A percentile compares a stretch with the other conserved stretches of the same genome.
These are phyloP conservation scores for Pterostichus niger DNA, from an alignment of 2,888 invertebrate genomes.

Conservation along the genomic window DNA sequence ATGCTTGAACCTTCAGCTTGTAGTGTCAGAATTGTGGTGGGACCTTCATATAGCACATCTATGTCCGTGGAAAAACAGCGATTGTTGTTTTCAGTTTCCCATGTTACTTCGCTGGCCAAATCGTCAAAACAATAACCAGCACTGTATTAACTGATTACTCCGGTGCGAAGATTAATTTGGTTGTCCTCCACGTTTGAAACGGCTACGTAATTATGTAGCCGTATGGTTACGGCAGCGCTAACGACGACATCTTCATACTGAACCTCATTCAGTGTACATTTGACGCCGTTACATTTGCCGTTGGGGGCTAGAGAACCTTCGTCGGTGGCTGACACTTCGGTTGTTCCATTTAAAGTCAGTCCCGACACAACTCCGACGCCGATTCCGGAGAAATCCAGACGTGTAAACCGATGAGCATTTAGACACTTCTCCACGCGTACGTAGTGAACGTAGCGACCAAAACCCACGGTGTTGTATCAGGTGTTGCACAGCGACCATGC, in stretches of 20 bases:
- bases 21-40: too few relatives aligned
- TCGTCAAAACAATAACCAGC: slow-evolving; percentile 51
- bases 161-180: slow-evolving; percentile 22
- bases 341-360: slow-evolving; percentile 47
- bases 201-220: slow-evolving; percentile 34
- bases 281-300: slow-evolving; percentile 20
- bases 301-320: background rate
- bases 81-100: slow-evolving; percentile 2
- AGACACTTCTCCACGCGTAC: background rate
- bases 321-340: slow-evolving; percentile 49
- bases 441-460: slow-evolving; percentile 23
- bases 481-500: slow-evolving; percentile 46
- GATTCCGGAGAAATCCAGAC: slow-evolving; percentile 31
- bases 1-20: background rate
- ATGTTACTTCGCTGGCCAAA: slow-evolving; percentile 47
- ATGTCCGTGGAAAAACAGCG: slow-evolving; percentile 12
- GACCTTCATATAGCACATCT: slow-evolving; percentile 54
- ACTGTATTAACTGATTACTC: slow-evolving; percentile 21
- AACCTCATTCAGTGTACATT: slow-evolving; percentile 15
- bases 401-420: slow-evolving; percentile 6
- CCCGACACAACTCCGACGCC: slow-evolving; percentile 34
- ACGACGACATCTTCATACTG: slow-evolving; percentile 58
- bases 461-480: slow-evolving; percentile 45
- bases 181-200: slow-evolving; percentile 54
- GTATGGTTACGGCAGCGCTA: slow-evolving; percentile 46